Conservation (phyloP, 2,113 vertebrate species). For the Muntiacus muntjak region DNA sequence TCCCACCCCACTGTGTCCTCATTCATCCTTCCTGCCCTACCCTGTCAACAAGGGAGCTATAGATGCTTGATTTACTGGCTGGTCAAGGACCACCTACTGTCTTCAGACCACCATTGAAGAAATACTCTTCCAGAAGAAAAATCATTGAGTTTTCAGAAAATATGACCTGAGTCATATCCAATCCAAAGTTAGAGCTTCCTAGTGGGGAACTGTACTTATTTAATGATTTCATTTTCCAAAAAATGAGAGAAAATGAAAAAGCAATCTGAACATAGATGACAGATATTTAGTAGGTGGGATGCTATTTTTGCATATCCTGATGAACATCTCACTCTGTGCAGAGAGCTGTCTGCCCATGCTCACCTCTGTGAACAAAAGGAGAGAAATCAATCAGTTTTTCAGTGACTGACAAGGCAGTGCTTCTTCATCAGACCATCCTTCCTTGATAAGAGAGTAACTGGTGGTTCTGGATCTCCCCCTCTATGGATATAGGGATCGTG, state of each 20-base stretch:
- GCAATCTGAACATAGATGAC: not conserved
- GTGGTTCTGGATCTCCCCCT: not conserved
- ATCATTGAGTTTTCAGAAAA: not conserved
- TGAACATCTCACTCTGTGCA: not conserved
- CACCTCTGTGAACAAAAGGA: conserved; percentile 32
- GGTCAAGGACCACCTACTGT: not conserved
- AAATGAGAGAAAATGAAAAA: not conserved
- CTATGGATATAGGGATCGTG: not conserved
- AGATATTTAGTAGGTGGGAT: not conserved
- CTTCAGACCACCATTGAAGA: conserved; percentile 29
- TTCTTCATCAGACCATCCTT: not conserved
- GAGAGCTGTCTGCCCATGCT: not conserved
- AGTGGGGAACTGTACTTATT: conserved; percentile 14
- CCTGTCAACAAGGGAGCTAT: not conserved
- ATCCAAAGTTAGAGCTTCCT: not conserved
- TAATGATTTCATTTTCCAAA: not conserved
- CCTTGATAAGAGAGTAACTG: not conserved
- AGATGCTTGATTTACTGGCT: not conserved
- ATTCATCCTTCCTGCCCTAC: not conserved
- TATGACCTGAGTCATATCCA: not conserved
- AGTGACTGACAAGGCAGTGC: not conserved
- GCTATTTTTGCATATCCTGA: conserved; percentile 39
- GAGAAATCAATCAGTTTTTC: not conserved
- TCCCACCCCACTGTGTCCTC: not conserved
- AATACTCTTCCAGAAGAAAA: not conserved